phyloP scores from a whole-genome alignment of 30 jellyfish, hydroid and myxozoan species.

The Chrysaora quinquecirrha region DNA sequence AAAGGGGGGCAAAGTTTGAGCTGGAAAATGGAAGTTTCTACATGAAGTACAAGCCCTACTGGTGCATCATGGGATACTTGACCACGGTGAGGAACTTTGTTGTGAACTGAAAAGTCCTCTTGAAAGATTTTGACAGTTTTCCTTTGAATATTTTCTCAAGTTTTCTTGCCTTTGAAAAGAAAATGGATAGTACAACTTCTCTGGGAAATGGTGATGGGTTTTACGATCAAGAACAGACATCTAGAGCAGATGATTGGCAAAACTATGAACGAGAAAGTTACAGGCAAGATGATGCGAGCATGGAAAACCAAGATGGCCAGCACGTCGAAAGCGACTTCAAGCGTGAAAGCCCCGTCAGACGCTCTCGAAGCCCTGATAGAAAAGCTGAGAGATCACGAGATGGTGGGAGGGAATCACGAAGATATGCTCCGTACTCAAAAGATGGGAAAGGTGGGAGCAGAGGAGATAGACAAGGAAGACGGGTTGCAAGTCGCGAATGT shows the following conservation, averaged over 20 bases:
- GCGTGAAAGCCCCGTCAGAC: background rate
- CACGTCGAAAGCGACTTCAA: slow-evolving; percentile 4
- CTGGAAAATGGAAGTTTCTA: too few relatives aligned
- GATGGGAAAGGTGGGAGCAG: slow-evolving; percentile 56
- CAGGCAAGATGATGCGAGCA: background rate
- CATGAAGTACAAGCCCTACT: too few relatives aligned
- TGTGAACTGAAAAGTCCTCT: too few relatives aligned
- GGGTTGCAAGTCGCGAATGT: slow-evolving; percentile 74
- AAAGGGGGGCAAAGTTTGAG: too few relatives aligned
- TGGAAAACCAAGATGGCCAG: background rate
- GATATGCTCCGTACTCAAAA: slow-evolving; percentile 44
- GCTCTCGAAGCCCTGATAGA: slow-evolving; percentile 20
- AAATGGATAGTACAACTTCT: background rate
- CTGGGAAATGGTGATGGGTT: background rate
- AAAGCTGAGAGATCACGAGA: slow-evolving; percentile 25
- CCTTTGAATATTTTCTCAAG: too few relatives aligned
- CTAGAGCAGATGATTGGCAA: background rate
- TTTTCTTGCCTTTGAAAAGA: background rate
- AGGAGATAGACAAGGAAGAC: slow-evolving; percentile 38
- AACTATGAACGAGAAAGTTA: background rate
- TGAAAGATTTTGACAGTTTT: too few relatives aligned
- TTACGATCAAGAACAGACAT: background rate
- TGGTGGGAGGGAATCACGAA: slow-evolving; percentile 48
- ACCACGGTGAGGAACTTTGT: too few relatives aligned
- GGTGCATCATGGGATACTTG: too few relatives aligned